Evolutionary conservation across 2,113 vertebrate genomes (phyloP), one percentile per base, ranked within the genome.

Genomic region (Urocitellus parryii): DNA sequence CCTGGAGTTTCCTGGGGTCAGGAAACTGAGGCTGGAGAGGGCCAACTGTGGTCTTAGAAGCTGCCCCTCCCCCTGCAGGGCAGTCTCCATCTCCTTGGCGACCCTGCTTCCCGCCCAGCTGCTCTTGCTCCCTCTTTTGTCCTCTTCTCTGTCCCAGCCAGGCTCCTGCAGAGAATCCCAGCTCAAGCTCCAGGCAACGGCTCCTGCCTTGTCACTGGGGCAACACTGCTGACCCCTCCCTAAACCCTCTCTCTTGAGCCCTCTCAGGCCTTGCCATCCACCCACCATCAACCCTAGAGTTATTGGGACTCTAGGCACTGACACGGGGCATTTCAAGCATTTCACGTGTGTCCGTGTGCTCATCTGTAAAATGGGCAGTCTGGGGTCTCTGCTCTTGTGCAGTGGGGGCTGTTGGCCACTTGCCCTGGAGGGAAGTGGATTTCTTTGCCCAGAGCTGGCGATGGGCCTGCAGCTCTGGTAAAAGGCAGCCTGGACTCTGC

Each of bases 11-110:
- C 39, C 24, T 27, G 61, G 61, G 61, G 61, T 37, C 67, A 86
- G 96, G 91, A 97, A 96, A 97, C 93, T 95, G 97, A 97, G 96
- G 96, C 89, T 92, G 53, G 80, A 80, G 61, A 77, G 53, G 20
- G 27, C 42, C 34, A 63, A 42, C 25, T 37, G 16, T 81, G 53
- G 61, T 68, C 74, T 8, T 45, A 83, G 29, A 83, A 73, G 45
- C 53, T 1, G 13, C 90, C 95, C 96, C 76, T 91, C 67, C 90
- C 72, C 93, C 86, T 63, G n/a, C 13, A 11, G 5, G 79, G 32
- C 90, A 3, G 1, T 65, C 80, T 32, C 12, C 1, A 25, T 97
- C 90, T 97, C 96, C 96, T 93, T 89, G 96, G 84, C 14, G 32
- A 97, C 96, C 48, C 58, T 91, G 94, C 56, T 81, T 97, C 90